phyloP scores from a whole-genome alignment of 2,797 vertebrate species.

The Pogoniulus pusillus region DNA sequence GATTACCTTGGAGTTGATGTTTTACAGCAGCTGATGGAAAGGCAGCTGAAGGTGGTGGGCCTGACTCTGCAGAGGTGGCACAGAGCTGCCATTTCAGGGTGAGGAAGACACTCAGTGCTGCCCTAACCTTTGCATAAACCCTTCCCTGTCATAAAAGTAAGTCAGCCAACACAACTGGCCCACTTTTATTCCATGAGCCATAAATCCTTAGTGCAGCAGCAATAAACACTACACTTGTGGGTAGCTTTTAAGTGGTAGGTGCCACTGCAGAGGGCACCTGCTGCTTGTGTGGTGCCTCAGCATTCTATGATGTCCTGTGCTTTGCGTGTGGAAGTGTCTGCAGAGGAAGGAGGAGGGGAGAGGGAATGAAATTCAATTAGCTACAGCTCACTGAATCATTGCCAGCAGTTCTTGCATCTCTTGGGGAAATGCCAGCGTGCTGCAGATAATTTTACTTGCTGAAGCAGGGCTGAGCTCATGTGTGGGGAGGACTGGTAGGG shows the following conservation, averaged over 20 bases:
- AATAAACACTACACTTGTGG: background rate
- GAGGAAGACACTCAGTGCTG: background rate
- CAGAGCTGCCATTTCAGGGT: background rate
- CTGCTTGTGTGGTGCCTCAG: background rate
- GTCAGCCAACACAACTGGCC: background rate
- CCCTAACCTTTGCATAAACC: background rate
- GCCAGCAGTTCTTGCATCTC: conserved; percentile 39
- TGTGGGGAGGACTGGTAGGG: background rate
- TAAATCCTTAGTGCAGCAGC: background rate
- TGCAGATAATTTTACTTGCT: conserved; percentile 50
- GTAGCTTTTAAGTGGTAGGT: background rate
- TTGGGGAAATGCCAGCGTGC: conserved; percentile 48
- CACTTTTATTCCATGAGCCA: background rate
- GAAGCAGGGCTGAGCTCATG: background rate
- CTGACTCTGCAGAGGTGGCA: background rate
- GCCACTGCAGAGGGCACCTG: background rate
- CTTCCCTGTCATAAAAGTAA: background rate
- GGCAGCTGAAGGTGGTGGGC: background rate
- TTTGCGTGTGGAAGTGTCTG: background rate
- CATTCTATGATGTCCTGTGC: background rate
- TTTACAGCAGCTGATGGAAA: background rate
- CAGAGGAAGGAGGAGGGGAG: background rate
- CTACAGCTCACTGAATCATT: conserved; percentile 34
- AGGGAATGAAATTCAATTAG: conserved; percentile 52
- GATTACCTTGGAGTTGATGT: background rate